Percentiles rank a stretch among this genome's conserved stretches.
These are phyloP conservation scores for Helobdella robusta DNA, from an alignment of 2,888 invertebrate genomes.

Conservation along the genomic window DNA sequence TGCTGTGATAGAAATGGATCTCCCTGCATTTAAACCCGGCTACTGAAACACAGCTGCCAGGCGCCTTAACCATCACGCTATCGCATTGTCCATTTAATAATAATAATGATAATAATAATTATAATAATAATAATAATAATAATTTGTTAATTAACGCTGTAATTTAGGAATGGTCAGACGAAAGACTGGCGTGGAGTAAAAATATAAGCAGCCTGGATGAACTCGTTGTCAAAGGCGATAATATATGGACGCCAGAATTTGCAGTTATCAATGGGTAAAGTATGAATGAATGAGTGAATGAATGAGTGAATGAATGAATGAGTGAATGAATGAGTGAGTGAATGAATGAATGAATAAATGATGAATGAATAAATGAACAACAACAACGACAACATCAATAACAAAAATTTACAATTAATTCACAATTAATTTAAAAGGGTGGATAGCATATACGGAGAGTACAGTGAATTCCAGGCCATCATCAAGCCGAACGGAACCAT, in stretches of 20 bases:
- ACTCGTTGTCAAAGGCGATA: constrained; percentile 33
- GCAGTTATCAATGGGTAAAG: constrained; percentile 37
- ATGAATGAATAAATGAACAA: not conserved
- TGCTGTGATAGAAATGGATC: too few species aligned
- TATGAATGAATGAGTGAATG: not conserved
- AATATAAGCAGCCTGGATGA: constrained; percentile 32
- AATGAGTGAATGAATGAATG: not conserved
- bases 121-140: too few species aligned
- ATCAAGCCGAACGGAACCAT: constrained; percentile 31
- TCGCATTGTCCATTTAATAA: too few species aligned
- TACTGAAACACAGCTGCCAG: too few species aligned
- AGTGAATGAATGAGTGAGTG: not conserved
- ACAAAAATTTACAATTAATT: not conserved
- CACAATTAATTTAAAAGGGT: constrained; percentile 28
- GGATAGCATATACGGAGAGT: constrained; percentile 36
- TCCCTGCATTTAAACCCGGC: too few species aligned
- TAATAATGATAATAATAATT: too few species aligned
- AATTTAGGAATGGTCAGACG: constrained; percentile 37
- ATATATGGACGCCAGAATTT: constrained; percentile 36
- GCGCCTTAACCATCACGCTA: too few species aligned
- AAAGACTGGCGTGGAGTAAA: constrained; percentile 33
- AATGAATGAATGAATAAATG: not conserved
- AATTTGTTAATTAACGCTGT: too few species aligned
- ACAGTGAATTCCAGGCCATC: constrained; percentile 35
- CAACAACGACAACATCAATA: not conserved